A percentile compares a stretch with the other conserved stretches of the same genome.
Conservation (phyloP, 2,113 vertebrate genomes). For the Sceloporus undulatus region DNA sequence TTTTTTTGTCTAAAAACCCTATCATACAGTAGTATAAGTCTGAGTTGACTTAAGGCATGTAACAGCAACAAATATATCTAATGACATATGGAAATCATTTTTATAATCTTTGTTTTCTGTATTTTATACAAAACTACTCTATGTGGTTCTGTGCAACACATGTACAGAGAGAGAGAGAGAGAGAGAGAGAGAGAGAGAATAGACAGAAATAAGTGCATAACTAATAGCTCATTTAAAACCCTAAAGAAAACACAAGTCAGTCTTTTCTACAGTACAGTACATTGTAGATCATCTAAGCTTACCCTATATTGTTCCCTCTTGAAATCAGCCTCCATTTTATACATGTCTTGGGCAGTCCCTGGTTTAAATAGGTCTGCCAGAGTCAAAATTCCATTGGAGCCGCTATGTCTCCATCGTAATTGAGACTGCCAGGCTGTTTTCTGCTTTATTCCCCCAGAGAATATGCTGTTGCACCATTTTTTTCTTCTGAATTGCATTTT, state of each 20-base stretch:
- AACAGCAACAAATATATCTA: too few relatives aligned
- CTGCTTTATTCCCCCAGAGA: constrained; percentile 35
- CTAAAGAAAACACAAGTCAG: constrained; percentile 1
- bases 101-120: too few relatives aligned
- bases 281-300: background rate
- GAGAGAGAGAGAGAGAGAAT: too few relatives aligned
- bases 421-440: background rate
- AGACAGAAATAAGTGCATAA: too few relatives aligned
- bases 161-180: too few relatives aligned
- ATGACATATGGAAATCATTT: too few relatives aligned
- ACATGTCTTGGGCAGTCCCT: background rate
- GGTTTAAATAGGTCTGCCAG: background rate
- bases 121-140: too few relatives aligned
- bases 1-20: too few relatives aligned
- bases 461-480: constrained; percentile 14
- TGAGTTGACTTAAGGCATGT: too few relatives aligned
- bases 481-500: background rate
- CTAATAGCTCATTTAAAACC: background rate
- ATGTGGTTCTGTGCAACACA: too few relatives aligned
- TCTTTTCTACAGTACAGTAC: background rate
- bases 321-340: background rate
- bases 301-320: background rate
- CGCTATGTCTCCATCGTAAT: background rate
- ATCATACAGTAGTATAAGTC: too few relatives aligned
- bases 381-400: background rate